Base-by-base conservation (phyloP, 2,797 vertebrate species). In the Gymnothorax reevesii region DNA sequence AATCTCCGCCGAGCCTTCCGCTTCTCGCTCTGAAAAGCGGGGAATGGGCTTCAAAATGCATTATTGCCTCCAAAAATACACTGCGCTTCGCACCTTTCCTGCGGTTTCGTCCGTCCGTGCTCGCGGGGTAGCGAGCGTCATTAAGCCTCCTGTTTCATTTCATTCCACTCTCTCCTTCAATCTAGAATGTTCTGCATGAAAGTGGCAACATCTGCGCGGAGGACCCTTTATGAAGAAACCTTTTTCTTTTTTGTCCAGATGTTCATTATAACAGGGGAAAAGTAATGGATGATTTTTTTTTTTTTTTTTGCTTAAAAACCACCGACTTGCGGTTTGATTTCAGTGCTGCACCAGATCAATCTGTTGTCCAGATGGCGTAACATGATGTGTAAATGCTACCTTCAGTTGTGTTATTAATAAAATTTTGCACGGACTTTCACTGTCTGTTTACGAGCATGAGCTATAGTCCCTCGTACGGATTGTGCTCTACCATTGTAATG, bases 1-100 rank as follows among this genome's bases (percentile, higher is more conserved):
- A 90, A 91, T 92, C 92, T 92, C 88, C 87, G 85, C 77, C 62
- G 89, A 88, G 88, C 89, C 66, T 55, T 84, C 87, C 86, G 88
- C 84, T 86, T 87, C 87, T 87, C 90, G 83, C 82, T 83, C 54
- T n/a, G 83, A 88, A 59, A 83, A 82, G 87, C 86, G 86, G 55
- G 89, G 84, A 90, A 89, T 85, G 80, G 82, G 87, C 88, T 73
- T 71, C 85, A 89, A 90, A 89, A 89, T 83, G 57, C 89, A 88
- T 88, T 86, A 87, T 88, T 89, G 82, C 79, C 52, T 69, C 71
- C 80, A 77, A 86, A 88, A 90, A 91, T 88, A 83, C 84, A 86
- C 84, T 75, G 84, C 71, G 62, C 33, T 82, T 83, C 59, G 64
- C 33, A 82, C 87, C 83, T 88, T 86, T 85, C 62, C 86, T 25